Conservation (phyloP, 2,113 vertebrate species). For the Trochalopteron elliotii region DNA sequence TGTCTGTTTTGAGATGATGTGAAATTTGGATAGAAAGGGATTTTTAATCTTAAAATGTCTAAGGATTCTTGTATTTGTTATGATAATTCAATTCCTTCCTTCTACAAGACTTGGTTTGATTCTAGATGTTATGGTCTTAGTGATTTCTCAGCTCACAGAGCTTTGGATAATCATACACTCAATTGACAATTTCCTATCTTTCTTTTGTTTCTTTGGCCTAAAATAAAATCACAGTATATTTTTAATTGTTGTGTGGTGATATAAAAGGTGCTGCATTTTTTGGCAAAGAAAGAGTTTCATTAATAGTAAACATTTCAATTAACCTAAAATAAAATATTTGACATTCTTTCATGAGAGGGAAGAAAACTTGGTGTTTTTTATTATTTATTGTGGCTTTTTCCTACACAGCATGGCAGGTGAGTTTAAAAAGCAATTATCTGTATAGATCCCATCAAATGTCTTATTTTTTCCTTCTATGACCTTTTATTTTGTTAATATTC, state of each 20-base stretch:
- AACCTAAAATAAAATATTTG: not conserved
- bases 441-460: not conserved
- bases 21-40: not conserved
- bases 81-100: not conserved
- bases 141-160: not conserved
- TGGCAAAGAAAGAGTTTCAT: not conserved
- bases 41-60: not conserved
- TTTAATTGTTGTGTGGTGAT: not conserved
- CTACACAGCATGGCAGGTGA: not conserved
- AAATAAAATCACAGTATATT: not conserved
- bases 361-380: fast-evolving
- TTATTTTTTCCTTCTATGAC: not conserved
- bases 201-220: not conserved
- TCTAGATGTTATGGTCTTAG: not conserved
- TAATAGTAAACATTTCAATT: not conserved
- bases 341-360: not conserved
- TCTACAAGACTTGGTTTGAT: not conserved
- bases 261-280: not conserved
- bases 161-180: not conserved
- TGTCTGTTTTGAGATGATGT: not conserved
- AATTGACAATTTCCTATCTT: not conserved
- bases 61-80: not conserved
- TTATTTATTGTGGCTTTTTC: not conserved
- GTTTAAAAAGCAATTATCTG: not conserved
- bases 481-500: not conserved